Conservation (phyloP, 30 jellyfish, hydroid and myxozoan species). For the Aurelia sp. region DNA sequence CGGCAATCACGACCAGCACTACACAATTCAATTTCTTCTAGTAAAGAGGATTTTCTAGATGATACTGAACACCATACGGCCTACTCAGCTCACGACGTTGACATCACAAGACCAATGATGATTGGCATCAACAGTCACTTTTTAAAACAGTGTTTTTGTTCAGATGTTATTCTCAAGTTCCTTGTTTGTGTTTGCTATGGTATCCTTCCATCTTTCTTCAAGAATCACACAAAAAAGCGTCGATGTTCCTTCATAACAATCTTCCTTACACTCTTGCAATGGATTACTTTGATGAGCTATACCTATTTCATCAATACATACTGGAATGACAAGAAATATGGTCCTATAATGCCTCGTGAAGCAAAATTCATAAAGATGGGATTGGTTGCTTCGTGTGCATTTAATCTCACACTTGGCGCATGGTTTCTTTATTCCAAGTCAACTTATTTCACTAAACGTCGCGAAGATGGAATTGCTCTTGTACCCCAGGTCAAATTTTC, state of each 20-base stretch:
- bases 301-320: not conserved
- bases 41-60: no score
- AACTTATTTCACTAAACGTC: not conserved
- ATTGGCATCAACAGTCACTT: not conserved
- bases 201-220: not conserved
- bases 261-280: not conserved
- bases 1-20: no score
- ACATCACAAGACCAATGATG: not conserved
- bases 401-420: not conserved
- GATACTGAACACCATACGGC: not conserved
- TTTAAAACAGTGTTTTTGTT: not conserved
- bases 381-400: constrained; percentile 10
- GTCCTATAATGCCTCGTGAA: not conserved
- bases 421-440: constrained; percentile 7
- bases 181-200: not conserved
- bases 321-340: not conserved
- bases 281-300: constrained; percentile 1
- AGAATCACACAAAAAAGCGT: not conserved
- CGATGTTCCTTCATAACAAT: not conserved
- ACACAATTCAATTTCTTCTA: no score
- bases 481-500: not conserved
- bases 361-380: not conserved
- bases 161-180: constrained; percentile 2
- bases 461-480: not conserved
- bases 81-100: not conserved